These are phyloP conservation scores for Sturnus vulgaris DNA, from an alignment of 2,113 vertebrate species.

Conservation along the genomic window DNA sequence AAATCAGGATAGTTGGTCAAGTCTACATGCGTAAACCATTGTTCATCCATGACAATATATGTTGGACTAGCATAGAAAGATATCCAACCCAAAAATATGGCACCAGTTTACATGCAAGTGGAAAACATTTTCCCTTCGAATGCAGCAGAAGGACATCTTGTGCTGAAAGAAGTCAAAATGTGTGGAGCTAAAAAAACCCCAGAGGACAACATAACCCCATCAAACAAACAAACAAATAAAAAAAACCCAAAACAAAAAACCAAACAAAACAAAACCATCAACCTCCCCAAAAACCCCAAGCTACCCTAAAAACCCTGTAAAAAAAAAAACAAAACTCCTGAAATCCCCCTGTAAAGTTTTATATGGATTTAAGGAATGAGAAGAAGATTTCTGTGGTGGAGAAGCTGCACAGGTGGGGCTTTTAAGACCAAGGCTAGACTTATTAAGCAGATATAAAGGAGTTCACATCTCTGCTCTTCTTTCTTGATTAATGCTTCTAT, in stretches of 20 bases:
- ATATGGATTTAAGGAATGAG: background rate
- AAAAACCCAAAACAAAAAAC: background rate
- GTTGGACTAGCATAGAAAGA: background rate
- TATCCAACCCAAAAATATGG: fast-evolving
- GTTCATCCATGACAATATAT: background rate
- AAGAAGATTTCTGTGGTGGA: background rate
- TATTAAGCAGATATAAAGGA: background rate
- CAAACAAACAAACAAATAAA: background rate
- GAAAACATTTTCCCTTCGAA: background rate
- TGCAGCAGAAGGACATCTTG: background rate
- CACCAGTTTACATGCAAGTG: background rate
- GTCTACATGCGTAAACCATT: background rate
- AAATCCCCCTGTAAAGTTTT: background rate
- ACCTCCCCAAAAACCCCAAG: background rate
- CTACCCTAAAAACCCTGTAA: background rate
- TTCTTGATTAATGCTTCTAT: background rate
- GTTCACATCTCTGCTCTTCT: background rate
- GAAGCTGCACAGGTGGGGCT: background rate
- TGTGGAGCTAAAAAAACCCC: background rate
- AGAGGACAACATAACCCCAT: background rate
- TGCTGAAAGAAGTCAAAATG: background rate
- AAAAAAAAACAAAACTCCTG: background rate
- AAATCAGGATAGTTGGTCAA: background rate
- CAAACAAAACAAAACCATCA: too few relatives aligned
- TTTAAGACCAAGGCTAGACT: background rate